Percentiles rank a stretch among this genome's conserved stretches.
Evolutionary conservation across 2,888 invertebrate species (phyloP).

Genomic region (Vannuccia rotundouncinata): DNA sequence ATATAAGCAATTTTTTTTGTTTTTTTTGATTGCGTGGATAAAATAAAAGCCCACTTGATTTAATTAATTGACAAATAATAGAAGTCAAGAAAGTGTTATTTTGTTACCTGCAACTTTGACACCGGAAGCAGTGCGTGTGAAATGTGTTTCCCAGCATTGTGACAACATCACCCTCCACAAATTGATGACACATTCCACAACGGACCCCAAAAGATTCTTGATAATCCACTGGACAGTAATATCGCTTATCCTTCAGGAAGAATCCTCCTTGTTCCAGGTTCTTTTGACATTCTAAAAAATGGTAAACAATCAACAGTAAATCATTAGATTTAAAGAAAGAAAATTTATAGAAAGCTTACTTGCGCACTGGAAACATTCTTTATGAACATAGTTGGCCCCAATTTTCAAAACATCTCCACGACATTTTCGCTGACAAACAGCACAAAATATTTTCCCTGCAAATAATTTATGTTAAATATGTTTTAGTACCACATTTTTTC

Average conservation of each 20-base stretch:
- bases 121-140: conserved; percentile 44
- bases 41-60: no score
- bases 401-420: conserved; percentile 90
- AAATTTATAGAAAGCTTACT: no score
- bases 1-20: no score
- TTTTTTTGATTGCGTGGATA: no score
- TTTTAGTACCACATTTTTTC: no score
- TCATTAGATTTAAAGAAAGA: not conserved
- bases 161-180: conserved; percentile 88
- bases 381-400: conserved; percentile 94
- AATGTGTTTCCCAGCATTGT: conserved; percentile 63
- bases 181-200: conserved; percentile 80
- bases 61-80: no score
- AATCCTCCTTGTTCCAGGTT: conserved; percentile 88
- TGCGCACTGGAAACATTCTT: conserved; percentile 90
- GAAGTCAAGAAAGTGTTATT: no score
- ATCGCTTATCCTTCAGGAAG: conserved; percentile 82
- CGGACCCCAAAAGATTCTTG: conserved; percentile 70
- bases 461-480: not conserved
- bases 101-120: conserved; percentile 41
- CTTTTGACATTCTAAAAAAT: conserved; percentile 67
- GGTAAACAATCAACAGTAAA: no score
- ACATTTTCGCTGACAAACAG: conserved; percentile 91
- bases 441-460: conserved; percentile 72
- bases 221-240: conserved; percentile 72